A percentile compares a stretch with the other conserved stretches of the same genome.
Conservation (phyloP, 2,888 invertebrate species). For the Idaea aversata region DNA sequence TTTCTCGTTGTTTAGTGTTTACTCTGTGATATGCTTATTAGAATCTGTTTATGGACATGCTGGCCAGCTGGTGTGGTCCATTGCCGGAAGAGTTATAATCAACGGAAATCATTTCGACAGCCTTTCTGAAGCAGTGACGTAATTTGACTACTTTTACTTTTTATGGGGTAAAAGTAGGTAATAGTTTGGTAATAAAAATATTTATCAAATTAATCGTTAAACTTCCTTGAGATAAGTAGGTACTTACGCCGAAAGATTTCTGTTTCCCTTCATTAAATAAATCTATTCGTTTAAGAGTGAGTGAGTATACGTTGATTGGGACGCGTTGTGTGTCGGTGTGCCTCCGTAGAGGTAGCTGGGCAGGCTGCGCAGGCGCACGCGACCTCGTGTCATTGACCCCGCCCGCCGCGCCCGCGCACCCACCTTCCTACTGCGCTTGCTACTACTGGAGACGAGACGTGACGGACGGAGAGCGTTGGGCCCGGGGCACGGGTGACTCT, state of each 20-base stretch:
- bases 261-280: neutral
- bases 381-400: slow-evolving; percentile 73
- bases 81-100: neutral
- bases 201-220: too few species aligned
- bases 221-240: neutral
- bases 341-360: slow-evolving; percentile 34
- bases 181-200: too few species aligned
- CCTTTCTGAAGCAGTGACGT: neutral
- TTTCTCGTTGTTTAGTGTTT: neutral
- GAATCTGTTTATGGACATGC: neutral
- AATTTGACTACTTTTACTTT: neutral
- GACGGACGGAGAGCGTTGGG: too few species aligned
- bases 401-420: slow-evolving; percentile 41
- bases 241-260: neutral
- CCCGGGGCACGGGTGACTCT: slow-evolving; percentile 33
- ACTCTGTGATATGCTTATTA: neutral
- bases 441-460: slow-evolving; percentile 28
- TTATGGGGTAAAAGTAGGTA: neutral
- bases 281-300: neutral
- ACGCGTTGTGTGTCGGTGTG: slow-evolving; percentile 7
- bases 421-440: slow-evolving; percentile 43
- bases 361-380: slow-evolving; percentile 56
- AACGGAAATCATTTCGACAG: neutral
- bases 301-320: neutral
- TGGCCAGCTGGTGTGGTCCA: neutral